Base-by-base conservation (phyloP, 2,888 invertebrate species). In the Nomada fabriciana region DNA sequence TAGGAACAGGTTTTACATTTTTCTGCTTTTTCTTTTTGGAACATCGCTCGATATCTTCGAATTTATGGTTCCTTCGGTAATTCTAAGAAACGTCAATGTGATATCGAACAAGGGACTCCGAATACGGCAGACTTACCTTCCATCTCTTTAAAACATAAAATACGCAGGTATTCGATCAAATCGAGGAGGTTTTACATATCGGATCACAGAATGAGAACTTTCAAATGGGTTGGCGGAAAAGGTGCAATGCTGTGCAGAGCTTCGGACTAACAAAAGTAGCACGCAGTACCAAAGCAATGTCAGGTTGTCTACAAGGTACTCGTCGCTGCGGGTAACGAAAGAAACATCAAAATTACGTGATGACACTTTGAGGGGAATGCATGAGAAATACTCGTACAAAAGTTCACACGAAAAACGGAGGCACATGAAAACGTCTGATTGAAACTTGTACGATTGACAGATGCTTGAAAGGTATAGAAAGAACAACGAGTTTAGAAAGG, bases 111-210 rank as follows among this genome's bases (percentile, higher is more conserved):
- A 71, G 85, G 83, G 88, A 88, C 89, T 91, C 88, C 90, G 90
- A 90, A 90, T 89, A 91, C 91, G 89, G 90, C 83, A 84, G 77
- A 90, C 91, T 91, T 90, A 91, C 91, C 91, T 90, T 86, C 3
- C 1, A 18, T 72, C 20, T 43, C 60, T 20, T 65, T 53, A 67
- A 47, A 25, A 15, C 20, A 53, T 25, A 42, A 43, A 43, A 47
- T 18, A 23, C 10, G 43, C 18, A 57, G 57, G n/a, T 60, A 70
- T n/a, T 60, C 47, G 29, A 50, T 57, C 60, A 74, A 64, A 77
- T 63, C 72, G 64, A 65, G 52, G 53, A 36, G 68, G 23, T 50
- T 76, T 50, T 9, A 42, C 55, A 42, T 18, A 53, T 52, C 50
- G 50, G 74, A 52, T 20, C 11, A 53, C n/a, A 20, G 57, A 53